Conservation (phyloP, 2,797 vertebrate genomes). For the Catamblyrhynchus diadema region DNA sequence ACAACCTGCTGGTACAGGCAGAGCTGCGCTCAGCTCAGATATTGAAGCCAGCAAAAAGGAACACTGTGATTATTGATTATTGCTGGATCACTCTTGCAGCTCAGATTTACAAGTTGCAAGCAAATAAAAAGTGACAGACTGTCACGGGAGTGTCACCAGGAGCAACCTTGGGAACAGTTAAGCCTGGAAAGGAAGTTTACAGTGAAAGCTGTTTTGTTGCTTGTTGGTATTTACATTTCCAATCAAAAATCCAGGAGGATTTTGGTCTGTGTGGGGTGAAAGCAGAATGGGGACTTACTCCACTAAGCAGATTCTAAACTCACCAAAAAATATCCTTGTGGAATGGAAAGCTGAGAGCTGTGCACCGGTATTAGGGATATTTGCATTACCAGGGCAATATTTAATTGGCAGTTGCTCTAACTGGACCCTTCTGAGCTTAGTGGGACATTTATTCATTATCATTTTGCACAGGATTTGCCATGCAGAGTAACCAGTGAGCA, state of each 20-base stretch:
- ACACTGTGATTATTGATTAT: neutral
- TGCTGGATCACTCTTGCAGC: neutral
- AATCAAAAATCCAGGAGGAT: neutral
- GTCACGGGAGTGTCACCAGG: neutral
- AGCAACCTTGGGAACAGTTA: neutral
- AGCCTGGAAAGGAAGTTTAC: neutral
- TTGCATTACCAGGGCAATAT: neutral
- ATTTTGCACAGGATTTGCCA: neutral
- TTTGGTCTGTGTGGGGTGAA: neutral
- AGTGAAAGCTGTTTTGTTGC: neutral
- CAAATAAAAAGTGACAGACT: neutral
- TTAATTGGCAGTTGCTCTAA: neutral
- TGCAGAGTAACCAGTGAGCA: neutral
- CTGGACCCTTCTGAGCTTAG: neutral
- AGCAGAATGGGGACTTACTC: neutral
- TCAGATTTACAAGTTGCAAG: neutral
- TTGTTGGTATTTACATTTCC: neutral
- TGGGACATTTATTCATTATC: neutral
- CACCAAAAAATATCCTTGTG: neutral
- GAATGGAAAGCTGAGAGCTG: neutral
- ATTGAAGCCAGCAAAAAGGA: neutral
- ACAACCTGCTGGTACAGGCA: neutral
- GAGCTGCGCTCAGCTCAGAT: neutral
- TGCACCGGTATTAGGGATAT: neutral
- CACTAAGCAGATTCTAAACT: neutral